Percentiles rank a stretch among this genome's conserved stretches.
phyloP scores from a whole-genome alignment of 1,140 invertebrate species.

The Papilio helenus region DNA sequence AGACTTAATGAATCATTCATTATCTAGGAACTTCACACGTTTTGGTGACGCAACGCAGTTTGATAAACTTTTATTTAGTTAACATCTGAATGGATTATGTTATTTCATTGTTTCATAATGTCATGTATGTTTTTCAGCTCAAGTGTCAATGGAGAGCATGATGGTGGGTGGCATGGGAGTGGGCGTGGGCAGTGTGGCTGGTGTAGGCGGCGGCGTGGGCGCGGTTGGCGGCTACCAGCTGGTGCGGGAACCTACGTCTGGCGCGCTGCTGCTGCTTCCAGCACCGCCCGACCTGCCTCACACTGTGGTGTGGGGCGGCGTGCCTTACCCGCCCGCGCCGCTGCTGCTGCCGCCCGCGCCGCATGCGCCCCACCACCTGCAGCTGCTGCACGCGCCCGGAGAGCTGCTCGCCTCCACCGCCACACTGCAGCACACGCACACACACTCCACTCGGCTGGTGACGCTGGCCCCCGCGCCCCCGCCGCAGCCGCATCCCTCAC shows the following conservation, averaged over 20 bases:
- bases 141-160: slow-evolving; percentile 87
- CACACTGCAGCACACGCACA: slow-evolving; percentile 84
- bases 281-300: slow-evolving; percentile 89
- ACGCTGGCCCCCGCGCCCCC: slow-evolving; percentile 82
- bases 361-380: slow-evolving; percentile 85
- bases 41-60: slow-evolving; percentile 13
- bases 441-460: slow-evolving; percentile 84
- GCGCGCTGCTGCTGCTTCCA: slow-evolving; percentile 91
- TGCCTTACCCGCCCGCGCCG: slow-evolving; percentile 85
- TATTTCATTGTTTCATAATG: background rate
- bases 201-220: slow-evolving; percentile 66
- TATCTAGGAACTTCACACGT: background rate
- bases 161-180: slow-evolving; percentile 84
- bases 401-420: slow-evolving; percentile 80
- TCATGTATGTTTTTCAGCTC: slow-evolving; percentile 76
- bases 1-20: slow-evolving; percentile 21
- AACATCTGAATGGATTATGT: background rate
- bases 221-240: slow-evolving; percentile 85
- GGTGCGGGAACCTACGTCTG: slow-evolving; percentile 91
- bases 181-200: slow-evolving; percentile 80
- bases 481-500: slow-evolving; percentile 63
- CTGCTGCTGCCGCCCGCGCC: slow-evolving; percentile 85
- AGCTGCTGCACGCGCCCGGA: slow-evolving; percentile 85
- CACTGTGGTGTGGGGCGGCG: slow-evolving; percentile 89
- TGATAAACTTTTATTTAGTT: background rate